A percentile compares a stretch with the other conserved stretches of the same genome.
Conservation (phyloP, 2,113 vertebrate species). For the Varanus salvator region DNA sequence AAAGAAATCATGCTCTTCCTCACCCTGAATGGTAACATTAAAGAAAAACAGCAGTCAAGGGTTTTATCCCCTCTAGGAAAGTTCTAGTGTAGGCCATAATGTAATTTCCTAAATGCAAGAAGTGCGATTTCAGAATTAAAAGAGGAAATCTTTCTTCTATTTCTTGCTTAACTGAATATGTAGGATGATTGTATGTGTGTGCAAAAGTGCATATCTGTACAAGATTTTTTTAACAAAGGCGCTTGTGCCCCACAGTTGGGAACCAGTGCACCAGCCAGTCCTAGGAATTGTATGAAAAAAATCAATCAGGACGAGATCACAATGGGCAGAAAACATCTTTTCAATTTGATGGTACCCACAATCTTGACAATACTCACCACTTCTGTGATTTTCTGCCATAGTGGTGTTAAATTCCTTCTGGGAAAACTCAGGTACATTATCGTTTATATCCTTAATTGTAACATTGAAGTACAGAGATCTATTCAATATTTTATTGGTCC, state of each 20-base stretch:
- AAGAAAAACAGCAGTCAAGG: not conserved
- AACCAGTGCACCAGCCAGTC: not conserved
- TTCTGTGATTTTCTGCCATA: slow-evolving; percentile 70
- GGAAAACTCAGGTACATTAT: slow-evolving; percentile 79
- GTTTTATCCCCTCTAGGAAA: not conserved
- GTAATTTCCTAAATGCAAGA: not conserved
- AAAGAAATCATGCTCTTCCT: no score
- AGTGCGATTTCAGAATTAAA: no score
- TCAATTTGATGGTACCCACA: not conserved
- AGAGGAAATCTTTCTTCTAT: not conserved
- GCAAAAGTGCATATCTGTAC: not conserved
- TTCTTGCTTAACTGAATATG: not conserved
- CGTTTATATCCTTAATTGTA: slow-evolving; percentile 81
- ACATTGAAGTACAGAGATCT: slow-evolving; percentile 80
- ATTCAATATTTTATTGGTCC: slow-evolving; percentile 44
- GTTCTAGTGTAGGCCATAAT: not conserved
- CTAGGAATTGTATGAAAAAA: not conserved
- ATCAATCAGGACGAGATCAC: not conserved
- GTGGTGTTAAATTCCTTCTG: not conserved
- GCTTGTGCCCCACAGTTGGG: not conserved
- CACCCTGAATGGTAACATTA: no score
- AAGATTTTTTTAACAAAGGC: not conserved
- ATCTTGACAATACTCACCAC: slow-evolving; percentile 29
- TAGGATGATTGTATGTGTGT: not conserved
- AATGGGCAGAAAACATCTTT: not conserved